phyloP scores from a whole-genome alignment of 2,888 invertebrate genomes.

The Leptinotarsa juncta region DNA sequence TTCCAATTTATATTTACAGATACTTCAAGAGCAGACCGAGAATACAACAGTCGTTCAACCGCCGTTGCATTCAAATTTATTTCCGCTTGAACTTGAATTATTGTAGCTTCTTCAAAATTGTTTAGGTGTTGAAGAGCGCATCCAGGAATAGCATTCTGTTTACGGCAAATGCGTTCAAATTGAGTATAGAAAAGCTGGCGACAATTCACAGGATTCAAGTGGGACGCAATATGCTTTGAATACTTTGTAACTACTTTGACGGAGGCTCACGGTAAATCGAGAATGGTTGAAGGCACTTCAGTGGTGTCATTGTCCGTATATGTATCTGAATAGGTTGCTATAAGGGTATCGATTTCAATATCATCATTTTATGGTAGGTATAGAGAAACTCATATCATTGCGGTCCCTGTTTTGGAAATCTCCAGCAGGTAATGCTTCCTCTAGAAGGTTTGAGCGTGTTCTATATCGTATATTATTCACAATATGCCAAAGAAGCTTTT shows the following conservation, averaged over 20 bases:
- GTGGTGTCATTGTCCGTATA: too few species aligned
- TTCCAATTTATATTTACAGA: constrained; percentile 20
- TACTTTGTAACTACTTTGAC: constrained; percentile 15
- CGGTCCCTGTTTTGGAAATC: too few species aligned
- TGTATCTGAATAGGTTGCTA: too few species aligned
- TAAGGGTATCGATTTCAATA: too few species aligned
- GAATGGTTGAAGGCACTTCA: too few species aligned
- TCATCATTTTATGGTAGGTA: too few species aligned
- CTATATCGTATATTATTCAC: too few species aligned
- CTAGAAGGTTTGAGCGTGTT: too few species aligned
- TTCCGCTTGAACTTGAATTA: constrained; percentile 45
- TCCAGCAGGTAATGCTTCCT: too few species aligned
- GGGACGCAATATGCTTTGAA: constrained; percentile 13
- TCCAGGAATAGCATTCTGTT: constrained; percentile 48
- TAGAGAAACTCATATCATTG: too few species aligned
- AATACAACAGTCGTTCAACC: constrained; percentile 19
- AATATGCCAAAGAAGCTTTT: too few species aligned
- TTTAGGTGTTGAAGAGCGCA: constrained; percentile 49
- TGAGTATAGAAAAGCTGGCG: constrained; percentile 35
- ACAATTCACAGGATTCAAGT: constrained; percentile 22
- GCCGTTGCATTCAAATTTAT: constrained; percentile 43
- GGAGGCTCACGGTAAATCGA: too few species aligned
- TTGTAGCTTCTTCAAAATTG: constrained; percentile 47
- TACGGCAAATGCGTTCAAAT: constrained; percentile 44
- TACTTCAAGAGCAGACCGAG: background rate